Evolutionary conservation across 1,140 invertebrate species (phyloP).

Genomic region (Philopotamus ludificatus): DNA sequence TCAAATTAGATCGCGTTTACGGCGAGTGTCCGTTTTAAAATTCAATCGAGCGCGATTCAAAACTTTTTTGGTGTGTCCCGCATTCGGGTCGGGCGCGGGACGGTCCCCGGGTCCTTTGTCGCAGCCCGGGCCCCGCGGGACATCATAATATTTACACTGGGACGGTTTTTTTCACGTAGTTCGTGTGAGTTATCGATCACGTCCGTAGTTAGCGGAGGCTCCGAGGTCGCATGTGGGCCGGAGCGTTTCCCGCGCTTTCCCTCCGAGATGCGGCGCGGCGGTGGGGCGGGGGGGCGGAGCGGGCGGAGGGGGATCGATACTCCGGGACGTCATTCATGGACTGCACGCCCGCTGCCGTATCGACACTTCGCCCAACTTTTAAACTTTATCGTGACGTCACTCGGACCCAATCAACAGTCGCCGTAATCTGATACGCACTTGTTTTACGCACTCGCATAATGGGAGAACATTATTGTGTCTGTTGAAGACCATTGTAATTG

Average conservation of each 20-base stretch:
- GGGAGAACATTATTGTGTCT: no score
- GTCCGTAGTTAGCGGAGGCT: neutral
- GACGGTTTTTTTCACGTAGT: neutral
- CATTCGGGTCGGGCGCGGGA: no score
- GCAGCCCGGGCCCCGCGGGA: no score
- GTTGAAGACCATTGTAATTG: no score
- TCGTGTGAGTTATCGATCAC: constrained; percentile 15
- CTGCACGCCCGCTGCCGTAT: neutral
- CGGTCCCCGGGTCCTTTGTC: no score
- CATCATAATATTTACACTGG: neutral
- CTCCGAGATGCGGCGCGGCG: constrained; percentile 8
- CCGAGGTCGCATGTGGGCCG: neutral
- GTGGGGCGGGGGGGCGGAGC: neutral
- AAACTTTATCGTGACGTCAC: no score
- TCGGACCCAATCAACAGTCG: no score
- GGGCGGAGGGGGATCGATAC: constrained; percentile 2
- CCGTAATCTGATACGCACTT: neutral
- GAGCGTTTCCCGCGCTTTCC: constrained; percentile 11
- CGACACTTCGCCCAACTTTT: neutral
- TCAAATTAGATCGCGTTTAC: no score
- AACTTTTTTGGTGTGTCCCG: neutral
- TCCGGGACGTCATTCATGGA: constrained; percentile 4
- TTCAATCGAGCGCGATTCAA: no score
- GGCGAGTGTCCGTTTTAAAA: no score
- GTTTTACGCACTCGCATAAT: neutral